These are phyloP conservation scores for Apistogramma diplotaenia DNA, from an alignment of 2,113 vertebrate species.

Conservation along the genomic window DNA sequence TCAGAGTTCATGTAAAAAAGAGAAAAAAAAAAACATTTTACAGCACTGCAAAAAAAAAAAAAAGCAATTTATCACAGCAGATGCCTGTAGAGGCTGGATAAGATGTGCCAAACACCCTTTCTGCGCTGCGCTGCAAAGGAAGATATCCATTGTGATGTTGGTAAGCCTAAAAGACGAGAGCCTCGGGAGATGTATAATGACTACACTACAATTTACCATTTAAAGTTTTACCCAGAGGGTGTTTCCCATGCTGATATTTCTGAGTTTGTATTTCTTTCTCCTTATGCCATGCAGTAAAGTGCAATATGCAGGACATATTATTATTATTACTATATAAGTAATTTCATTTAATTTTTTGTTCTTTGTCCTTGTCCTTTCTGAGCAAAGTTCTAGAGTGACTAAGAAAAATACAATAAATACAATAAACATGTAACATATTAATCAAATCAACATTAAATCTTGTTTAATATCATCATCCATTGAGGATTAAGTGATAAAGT, in stretches of 20 bases:
- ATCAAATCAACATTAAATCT: background rate
- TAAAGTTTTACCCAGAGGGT: background rate
- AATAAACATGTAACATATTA: background rate
- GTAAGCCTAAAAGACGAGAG: background rate
- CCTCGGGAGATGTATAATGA: background rate
- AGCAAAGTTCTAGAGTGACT: background rate
- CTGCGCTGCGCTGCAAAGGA: background rate
- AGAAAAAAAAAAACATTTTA: background rate
- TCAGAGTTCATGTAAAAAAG: background rate
- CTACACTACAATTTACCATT: background rate
- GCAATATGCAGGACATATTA: background rate
- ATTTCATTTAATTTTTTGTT: background rate
- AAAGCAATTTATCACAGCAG: background rate
- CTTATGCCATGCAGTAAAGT: background rate
- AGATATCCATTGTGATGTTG: background rate
- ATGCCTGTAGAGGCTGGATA: background rate
- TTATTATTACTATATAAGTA: background rate
- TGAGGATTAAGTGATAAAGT: background rate
- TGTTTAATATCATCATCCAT: background rate
- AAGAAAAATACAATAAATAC: background rate
- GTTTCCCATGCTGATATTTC: background rate
- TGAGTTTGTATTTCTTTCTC: background rate
- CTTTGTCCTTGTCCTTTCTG: no score
- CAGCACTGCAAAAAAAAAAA: background rate
- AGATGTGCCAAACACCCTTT: background rate